A percentile compares a stretch with the other conserved stretches of the same genome.
These are phyloP conservation scores for Spermophilus dauricus DNA, from an alignment of 2,113 vertebrate genomes.

Conservation along the genomic window DNA sequence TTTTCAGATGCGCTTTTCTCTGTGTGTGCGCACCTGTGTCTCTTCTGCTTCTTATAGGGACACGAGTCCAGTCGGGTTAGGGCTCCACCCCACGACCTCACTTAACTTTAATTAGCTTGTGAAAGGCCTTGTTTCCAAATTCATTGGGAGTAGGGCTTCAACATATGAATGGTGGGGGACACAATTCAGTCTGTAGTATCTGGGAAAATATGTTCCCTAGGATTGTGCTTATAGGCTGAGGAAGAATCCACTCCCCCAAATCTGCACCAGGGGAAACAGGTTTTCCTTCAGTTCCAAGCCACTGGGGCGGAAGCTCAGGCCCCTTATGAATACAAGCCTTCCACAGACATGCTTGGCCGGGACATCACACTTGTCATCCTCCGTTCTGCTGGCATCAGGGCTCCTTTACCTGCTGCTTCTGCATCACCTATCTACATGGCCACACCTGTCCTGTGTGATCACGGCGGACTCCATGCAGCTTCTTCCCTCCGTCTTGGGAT, in stretches of 20 bases:
- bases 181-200: not conserved
- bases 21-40: not conserved
- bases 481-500: not conserved
- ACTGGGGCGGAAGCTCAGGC: not conserved
- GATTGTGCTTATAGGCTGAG: not conserved
- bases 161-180: too few relatives aligned
- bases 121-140: not conserved
- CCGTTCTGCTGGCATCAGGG: accelerated
- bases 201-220: not conserved
- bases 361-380: not conserved
- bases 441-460: not conserved
- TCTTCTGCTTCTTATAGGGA: not conserved
- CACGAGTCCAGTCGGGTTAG: not conserved
- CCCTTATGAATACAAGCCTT: not conserved
- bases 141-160: not conserved
- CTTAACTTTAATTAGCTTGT: not conserved
- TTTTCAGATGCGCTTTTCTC: not conserved
- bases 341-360: accelerated
- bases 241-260: not conserved
- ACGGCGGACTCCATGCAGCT: too few relatives aligned
- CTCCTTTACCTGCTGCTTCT: not conserved
- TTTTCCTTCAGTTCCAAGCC: not conserved
- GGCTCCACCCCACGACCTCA: not conserved
- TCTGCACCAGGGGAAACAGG: not conserved
- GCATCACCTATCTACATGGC: not conserved